Evolutionary conservation across 2,888 invertebrate genomes (phyloP).

Genomic region (Cheilosia variabilis): DNA sequence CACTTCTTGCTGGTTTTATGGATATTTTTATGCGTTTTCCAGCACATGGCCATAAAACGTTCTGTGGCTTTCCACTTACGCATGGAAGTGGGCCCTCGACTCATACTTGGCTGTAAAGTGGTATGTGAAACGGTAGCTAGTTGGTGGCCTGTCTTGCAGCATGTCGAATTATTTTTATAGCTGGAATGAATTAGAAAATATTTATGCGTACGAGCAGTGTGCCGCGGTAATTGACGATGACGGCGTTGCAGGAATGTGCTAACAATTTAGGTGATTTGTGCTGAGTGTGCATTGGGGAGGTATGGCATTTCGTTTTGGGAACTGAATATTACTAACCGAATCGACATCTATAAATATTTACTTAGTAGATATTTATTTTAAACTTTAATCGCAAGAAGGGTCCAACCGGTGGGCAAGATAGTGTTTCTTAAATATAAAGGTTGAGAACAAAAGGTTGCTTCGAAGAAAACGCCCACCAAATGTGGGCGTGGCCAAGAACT

Average conservation of each 20-base stretch:
- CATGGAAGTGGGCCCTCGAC: constrained; percentile 19
- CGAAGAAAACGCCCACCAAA: too few species aligned
- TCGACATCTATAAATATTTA: too few species aligned
- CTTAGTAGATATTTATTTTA: too few species aligned
- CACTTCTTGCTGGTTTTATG: constrained; percentile 53
- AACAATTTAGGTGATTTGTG: background rate
- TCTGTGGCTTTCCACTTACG: constrained; percentile 43
- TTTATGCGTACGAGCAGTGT: constrained; percentile 20
- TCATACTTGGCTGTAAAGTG: constrained; percentile 29
- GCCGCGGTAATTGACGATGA: constrained; percentile 28
- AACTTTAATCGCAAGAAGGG: too few species aligned
- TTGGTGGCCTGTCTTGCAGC: constrained; percentile 35
- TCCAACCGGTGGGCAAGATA: too few species aligned
- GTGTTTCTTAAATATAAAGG: too few species aligned
- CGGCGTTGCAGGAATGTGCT: background rate
- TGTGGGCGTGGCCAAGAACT: too few species aligned
- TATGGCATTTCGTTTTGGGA: background rate
- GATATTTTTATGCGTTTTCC: constrained; percentile 59
- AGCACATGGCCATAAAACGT: constrained; percentile 33
- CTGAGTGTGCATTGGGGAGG: background rate
- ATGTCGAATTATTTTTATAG: constrained; percentile 61
- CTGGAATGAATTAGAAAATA: constrained; percentile 18
- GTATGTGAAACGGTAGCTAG: constrained; percentile 50
- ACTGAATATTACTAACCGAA: too few species aligned
- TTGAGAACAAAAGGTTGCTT: too few species aligned